Evolutionary conservation across 2,888 invertebrate species (phyloP).

Genomic region (Cylindroiulus punctatus): DNA sequence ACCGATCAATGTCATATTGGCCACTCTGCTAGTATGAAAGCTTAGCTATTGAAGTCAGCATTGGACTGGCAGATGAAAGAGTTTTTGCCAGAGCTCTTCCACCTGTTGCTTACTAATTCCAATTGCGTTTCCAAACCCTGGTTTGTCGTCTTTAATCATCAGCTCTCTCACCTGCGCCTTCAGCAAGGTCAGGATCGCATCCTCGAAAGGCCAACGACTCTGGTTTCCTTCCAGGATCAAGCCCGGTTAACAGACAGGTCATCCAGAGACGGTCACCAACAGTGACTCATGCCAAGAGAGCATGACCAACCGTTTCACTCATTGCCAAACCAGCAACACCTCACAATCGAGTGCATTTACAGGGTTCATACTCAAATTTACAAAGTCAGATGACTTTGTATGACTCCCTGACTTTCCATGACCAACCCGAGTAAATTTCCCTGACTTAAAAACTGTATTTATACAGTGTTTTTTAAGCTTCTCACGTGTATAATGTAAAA

Average conservation of each 20-base stretch:
- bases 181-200: constrained; percentile 51
- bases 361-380: too few relatives aligned
- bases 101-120: constrained; percentile 47
- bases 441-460: too few relatives aligned
- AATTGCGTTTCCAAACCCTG: constrained; percentile 4
- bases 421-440: too few relatives aligned
- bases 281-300: background rate
- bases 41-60: background rate
- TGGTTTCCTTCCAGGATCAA: constrained; percentile 47
- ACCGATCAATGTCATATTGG: background rate
- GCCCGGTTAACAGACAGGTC: constrained; percentile 26
- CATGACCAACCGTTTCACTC: background rate
- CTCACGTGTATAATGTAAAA: too few relatives aligned
- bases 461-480: too few relatives aligned
- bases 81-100: constrained; percentile 39
- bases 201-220: constrained; percentile 44
- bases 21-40: background rate
- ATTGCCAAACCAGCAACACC: too few relatives aligned
- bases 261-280: constrained; percentile 17
- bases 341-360: too few relatives aligned
- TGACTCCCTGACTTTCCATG: too few relatives aligned
- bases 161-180: constrained; percentile 48
- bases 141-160: constrained; percentile 48
- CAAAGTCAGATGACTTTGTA: too few relatives aligned
- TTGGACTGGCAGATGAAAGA: background rate